A percentile compares a stretch with the other conserved stretches of the same genome.
phyloP scores from a whole-genome alignment of 1,140 invertebrate species.

The Procambarus virginalis region DNA sequence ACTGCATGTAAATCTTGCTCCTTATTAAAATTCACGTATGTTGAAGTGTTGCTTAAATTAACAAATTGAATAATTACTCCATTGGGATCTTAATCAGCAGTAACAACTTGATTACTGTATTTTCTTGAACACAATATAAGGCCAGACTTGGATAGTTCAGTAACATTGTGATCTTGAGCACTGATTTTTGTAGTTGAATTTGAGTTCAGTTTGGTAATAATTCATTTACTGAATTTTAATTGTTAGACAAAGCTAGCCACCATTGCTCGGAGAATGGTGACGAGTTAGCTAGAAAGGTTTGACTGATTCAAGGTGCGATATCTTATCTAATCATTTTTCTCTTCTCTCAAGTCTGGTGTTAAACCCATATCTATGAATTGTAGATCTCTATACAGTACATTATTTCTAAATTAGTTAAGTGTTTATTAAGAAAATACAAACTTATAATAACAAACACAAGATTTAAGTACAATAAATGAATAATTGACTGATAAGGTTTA shows the following conservation, averaged over 20 bases:
- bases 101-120: neutral
- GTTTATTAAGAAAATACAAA: no score
- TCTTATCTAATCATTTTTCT: slow-evolving; percentile 18
- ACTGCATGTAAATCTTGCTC: neutral
- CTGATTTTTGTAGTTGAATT: neutral
- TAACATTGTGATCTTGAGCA: neutral
- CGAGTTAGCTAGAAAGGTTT: neutral
- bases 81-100: neutral
- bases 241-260: neutral
- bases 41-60: no score
- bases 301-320: neutral
- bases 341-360: neutral
- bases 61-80: neutral
- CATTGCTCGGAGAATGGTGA: neutral
- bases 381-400: no score
- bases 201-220: no score
- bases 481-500: no score
- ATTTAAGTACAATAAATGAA: no score
- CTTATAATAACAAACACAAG: no score
- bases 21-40: neutral
- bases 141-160: neutral
- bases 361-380: neutral
- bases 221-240: no score
- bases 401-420: no score
- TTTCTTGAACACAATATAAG: neutral